A percentile compares a stretch with the other conserved stretches of the same genome.
Conservation (phyloP, 1,140 invertebrate genomes). For the Propsilocerus akamusi region DNA sequence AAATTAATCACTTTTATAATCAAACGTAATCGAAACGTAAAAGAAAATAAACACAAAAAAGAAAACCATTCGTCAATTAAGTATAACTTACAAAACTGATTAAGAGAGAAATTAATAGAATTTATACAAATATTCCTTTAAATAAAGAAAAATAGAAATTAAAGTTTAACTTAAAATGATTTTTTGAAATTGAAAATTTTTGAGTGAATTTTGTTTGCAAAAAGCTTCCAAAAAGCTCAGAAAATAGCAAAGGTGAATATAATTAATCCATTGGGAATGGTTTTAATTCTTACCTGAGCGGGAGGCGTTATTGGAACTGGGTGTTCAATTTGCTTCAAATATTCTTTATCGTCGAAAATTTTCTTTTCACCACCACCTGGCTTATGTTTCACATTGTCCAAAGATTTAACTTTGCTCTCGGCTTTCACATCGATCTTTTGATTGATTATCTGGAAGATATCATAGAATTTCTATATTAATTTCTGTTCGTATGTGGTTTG, state of each 20-base stretch:
- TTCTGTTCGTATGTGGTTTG: neutral
- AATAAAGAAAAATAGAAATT: conserved; percentile 5
- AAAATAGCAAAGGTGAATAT: neutral
- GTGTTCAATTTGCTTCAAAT: conserved; percentile 45
- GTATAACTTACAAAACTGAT: neutral
- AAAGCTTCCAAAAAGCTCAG: too few species aligned
- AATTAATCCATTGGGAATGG: conserved; percentile 7
- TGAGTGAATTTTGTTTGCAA: neutral
- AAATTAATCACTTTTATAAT: neutral
- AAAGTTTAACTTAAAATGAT: neutral
- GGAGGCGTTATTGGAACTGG: conserved; percentile 21
- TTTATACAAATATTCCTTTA: conserved; percentile 11
- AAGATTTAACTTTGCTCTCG: conserved; percentile 72
- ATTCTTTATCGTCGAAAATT: conserved; percentile 88
- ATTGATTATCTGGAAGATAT: conserved; percentile 57
- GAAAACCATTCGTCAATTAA: conserved; percentile 4
- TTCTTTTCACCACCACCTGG: conserved; percentile 86
- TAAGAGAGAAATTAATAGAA: conserved; percentile 8
- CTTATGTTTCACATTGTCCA: conserved; percentile 86
- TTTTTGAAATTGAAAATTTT: neutral
- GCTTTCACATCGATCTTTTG: conserved; percentile 73
- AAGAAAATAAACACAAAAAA: conserved; percentile 9
- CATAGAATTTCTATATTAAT: conserved; percentile 2
- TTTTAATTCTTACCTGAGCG: conserved; percentile 19
- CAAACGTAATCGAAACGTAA: too few species aligned